These are phyloP conservation scores for Hystrix cristata DNA, from an alignment of 2,113 vertebrate species.

Conservation along the genomic window DNA sequence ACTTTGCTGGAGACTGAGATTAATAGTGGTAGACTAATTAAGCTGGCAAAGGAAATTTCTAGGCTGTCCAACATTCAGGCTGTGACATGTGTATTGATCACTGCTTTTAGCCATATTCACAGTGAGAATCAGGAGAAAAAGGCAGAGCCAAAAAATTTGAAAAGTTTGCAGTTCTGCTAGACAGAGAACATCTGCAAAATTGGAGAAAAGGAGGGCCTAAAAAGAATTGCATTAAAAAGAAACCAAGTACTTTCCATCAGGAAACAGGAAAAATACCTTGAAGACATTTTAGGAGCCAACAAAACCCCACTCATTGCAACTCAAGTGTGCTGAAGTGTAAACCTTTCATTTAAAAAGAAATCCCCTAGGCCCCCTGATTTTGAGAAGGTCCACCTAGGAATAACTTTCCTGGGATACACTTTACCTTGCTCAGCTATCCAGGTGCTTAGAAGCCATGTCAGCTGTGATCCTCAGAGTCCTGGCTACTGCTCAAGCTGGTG, in stretches of 20 bases:
- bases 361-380: background rate
- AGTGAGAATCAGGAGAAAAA: background rate
- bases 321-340: background rate
- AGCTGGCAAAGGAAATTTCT: background rate
- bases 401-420: background rate
- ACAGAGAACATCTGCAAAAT: background rate
- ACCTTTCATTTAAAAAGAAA: background rate
- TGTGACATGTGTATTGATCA: background rate
- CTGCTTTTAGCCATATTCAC: background rate
- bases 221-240: background rate
- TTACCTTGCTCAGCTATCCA: background rate
- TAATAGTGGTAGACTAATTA: background rate
- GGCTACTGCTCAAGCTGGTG: background rate
- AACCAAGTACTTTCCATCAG: background rate
- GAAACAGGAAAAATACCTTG: background rate
- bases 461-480: background rate
- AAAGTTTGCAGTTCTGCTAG: background rate
- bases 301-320: background rate
- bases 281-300: background rate
- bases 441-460: background rate
- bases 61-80: background rate
- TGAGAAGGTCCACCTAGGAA: background rate
- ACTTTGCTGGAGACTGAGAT: background rate
- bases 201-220: background rate
- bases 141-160: background rate